A percentile compares a stretch with the other conserved stretches of the same genome.
These are phyloP conservation scores for Sacculina carcini DNA, from an alignment of 2,888 invertebrate species.

Conservation along the genomic window DNA sequence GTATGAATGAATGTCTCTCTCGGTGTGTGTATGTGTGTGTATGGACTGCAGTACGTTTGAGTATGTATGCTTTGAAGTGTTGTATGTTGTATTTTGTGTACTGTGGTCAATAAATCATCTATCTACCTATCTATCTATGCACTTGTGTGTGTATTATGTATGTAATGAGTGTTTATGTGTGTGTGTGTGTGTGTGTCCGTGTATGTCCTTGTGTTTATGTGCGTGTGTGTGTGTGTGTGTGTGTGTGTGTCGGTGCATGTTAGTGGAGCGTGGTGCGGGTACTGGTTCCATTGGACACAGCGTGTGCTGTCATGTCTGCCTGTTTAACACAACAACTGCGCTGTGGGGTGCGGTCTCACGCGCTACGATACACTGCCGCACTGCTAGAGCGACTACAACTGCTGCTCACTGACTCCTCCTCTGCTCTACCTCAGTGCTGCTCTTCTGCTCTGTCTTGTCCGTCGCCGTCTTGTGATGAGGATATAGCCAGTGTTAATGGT, in stretches of 20 bases:
- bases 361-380: slow-evolving; percentile 63
- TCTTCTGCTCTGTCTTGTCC: slow-evolving; percentile 2
- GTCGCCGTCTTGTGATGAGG: no score
- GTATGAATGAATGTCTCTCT: no score
- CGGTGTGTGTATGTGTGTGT: no score
- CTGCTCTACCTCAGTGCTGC: slow-evolving; percentile 21
- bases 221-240: not conserved
- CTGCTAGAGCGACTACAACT: slow-evolving; percentile 67
- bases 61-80: no score
- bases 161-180: not conserved
- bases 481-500: no score
- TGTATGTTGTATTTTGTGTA: no score
- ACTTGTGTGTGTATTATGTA: no score
- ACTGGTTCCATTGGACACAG: slow-evolving; percentile 48
- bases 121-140: no score
- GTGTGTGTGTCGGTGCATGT: slow-evolving; percentile 16
- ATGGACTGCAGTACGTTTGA: no score
- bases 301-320: slow-evolving; percentile 51
- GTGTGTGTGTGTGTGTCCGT: not conserved
- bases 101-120: no score
- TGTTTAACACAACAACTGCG: slow-evolving; percentile 56
- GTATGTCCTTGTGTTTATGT: not conserved
- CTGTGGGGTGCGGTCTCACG: slow-evolving; percentile 50
- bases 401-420: slow-evolving; percentile 23
- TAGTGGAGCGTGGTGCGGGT: no score